Evolutionary conservation across 2,113 vertebrate species (phyloP).

Genomic region (Terrapene triunguis): DNA sequence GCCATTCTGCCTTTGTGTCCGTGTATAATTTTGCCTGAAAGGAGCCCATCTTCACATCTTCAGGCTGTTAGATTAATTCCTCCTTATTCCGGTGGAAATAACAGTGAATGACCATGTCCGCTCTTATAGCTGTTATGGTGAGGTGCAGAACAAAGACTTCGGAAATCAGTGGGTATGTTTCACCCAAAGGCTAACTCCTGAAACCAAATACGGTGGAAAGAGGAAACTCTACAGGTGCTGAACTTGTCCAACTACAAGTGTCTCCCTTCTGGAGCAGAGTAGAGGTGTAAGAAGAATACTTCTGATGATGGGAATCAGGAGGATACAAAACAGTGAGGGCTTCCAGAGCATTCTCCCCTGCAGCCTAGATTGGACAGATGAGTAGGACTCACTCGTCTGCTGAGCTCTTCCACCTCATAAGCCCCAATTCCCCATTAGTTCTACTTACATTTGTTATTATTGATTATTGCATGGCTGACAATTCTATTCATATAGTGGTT

Average conservation of each 20-base stretch:
- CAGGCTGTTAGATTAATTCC: not conserved
- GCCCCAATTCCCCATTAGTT: not conserved
- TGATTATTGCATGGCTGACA: not conserved
- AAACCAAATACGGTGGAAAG: not conserved
- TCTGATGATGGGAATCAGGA: not conserved
- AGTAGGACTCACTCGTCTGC: not conserved
- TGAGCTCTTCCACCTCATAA: not conserved
- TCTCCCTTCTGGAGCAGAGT: not conserved
- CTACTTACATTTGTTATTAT: not conserved
- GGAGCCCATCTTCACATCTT: not conserved
- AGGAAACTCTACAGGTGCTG: not conserved
- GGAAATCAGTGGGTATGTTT: not conserved
- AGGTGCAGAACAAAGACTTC: not conserved
- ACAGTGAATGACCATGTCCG: not conserved
- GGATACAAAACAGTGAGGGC: not conserved
- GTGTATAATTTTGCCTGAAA: not conserved
- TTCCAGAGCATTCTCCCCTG: not conserved
- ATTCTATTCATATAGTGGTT: not conserved
- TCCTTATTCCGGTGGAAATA: not conserved
- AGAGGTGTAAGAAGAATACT: not conserved
- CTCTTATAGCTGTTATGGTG: not conserved
- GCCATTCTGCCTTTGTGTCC: not conserved
- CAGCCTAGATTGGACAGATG: not conserved
- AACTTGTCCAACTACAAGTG: not conserved
- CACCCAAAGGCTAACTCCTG: not conserved